Base-by-base conservation (phyloP, 2,888 invertebrate genomes). In the Drosophila mimetica region DNA sequence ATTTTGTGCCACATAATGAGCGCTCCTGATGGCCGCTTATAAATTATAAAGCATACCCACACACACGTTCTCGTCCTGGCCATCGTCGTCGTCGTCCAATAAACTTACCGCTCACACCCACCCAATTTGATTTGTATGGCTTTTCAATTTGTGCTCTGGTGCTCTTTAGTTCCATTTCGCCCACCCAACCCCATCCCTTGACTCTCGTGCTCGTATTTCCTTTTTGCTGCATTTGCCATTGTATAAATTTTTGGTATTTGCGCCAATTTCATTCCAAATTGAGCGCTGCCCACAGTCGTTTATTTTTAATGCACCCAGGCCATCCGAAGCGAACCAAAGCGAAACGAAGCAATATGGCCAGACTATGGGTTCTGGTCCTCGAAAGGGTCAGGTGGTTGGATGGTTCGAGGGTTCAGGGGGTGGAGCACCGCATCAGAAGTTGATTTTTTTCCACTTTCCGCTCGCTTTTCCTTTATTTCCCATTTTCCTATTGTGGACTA, bases 231-330 rank as follows among this genome's bases (percentile, higher is more conserved):
- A 80, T 77, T 75, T 80, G 71, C 72, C 80, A 80, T 84, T 86
- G 87, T 86, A 82, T 83, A 77, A 75, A 75, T 74, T 82, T 82
- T 87, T 87, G 82, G 87, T 87, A 85, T 87, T 84, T 84, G 76
- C 79, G 85, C 82, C 87, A 84, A 87, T 84, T 84, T 85, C 85
- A 84, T 85, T 84, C 77, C 88, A 84, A 84, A 84, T 84, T 87
- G 83, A 84, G 83, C 87, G 74, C 87, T 82, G 71, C 71, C 82
- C 87, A 67, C 79, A 85, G 79, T 87, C 83, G 85, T 84, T 87
- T 84, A 84, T 85, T 87, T 81, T 85, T 85, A 84, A 84, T 84
- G 87, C 85, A 87, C 74, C 77, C 75, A 37, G 37, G 41, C 74
- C 69, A 71, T 63, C 67, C 64, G 46, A 65, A 36, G 32, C 47